These are phyloP conservation scores for Coremacera marginata DNA, from an alignment of 2,888 invertebrate genomes.

Conservation along the genomic window DNA sequence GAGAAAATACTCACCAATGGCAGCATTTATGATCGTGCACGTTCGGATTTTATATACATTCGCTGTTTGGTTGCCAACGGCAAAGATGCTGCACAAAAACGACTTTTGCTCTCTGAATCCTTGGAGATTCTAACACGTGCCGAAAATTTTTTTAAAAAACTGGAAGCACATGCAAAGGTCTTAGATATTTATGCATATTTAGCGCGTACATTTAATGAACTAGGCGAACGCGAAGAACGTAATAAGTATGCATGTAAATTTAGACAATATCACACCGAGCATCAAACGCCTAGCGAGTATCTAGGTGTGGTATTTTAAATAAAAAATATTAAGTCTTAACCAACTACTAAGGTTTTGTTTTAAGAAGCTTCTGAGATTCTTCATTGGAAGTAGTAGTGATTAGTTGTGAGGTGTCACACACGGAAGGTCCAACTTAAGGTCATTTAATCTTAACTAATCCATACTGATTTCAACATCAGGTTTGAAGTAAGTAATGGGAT, in stretches of 20 bases:
- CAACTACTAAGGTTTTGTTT: background rate
- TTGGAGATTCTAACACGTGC: constrained; percentile 75
- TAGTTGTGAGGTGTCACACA: no score
- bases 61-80: constrained; percentile 81
- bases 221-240: constrained; percentile 78
- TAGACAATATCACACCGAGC: constrained; percentile 81
- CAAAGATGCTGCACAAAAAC: constrained; percentile 50
- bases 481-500: no score
- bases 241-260: constrained; percentile 88
- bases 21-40: constrained; percentile 83
- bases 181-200: constrained; percentile 73
- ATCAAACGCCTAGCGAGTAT: constrained; percentile 71
- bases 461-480: no score
- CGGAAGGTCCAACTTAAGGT: no score
- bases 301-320: constrained; percentile 59
- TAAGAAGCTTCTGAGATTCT: background rate
- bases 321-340: background rate
- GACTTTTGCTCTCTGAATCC: constrained; percentile 54
- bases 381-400: no score
- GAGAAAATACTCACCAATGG: constrained; percentile 84
- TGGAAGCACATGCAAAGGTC: constrained; percentile 82
- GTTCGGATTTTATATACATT: constrained; percentile 80
- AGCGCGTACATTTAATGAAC: constrained; percentile 81
- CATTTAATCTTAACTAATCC: no score
- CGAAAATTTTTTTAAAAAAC: constrained; percentile 78